phyloP scores from a whole-genome alignment of 2,113 vertebrate species.

The Dinomys branickii region DNA sequence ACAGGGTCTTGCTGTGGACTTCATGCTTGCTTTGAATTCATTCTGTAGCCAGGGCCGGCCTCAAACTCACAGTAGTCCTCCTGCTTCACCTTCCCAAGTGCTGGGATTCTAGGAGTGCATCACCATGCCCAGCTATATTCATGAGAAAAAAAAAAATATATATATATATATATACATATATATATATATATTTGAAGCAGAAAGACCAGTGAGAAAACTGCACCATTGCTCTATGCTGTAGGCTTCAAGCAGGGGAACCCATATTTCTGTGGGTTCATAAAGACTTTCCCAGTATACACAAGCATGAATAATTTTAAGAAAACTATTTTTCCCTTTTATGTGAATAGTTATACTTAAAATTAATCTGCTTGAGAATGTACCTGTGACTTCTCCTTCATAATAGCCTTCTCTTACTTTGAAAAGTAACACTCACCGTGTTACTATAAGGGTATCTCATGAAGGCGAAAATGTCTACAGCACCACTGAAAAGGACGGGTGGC shows the following conservation, averaged over 20 bases:
- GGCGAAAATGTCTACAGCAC: neutral
- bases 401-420: neutral
- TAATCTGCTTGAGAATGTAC: neutral
- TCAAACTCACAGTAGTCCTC: neutral
- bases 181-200: neutral
- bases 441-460: neutral
- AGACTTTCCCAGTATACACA: neutral
- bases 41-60: neutral
- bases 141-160: too few species aligned
- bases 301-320: neutral
- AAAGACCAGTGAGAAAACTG: neutral
- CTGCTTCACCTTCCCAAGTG: neutral
- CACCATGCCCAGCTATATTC: too few species aligned
- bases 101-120: neutral
- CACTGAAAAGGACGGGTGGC: neutral
- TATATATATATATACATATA: neutral
- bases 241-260: neutral
- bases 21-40: neutral
- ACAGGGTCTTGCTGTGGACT: neutral
- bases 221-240: neutral
- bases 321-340: neutral
- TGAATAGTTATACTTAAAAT: neutral
- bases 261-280: neutral
- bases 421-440: neutral
- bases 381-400: constrained; percentile 15